A percentile compares a stretch with the other conserved stretches of the same genome.
Evolutionary conservation across 2,797 vertebrate genomes (phyloP).

Genomic region (Manis crassicaudata): DNA sequence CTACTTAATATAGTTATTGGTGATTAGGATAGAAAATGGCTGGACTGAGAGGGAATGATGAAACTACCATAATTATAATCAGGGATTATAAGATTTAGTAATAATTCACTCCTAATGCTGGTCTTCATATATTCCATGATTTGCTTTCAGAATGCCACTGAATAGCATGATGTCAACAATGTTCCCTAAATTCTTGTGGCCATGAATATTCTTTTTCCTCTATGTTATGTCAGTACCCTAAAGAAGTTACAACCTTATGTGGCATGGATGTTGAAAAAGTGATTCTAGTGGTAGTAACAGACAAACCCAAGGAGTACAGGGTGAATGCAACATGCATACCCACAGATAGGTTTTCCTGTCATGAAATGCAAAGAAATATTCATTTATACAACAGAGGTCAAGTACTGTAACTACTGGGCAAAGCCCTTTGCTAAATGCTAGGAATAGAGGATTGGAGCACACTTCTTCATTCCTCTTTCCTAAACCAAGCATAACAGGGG

Average conservation of each 20-base stretch:
- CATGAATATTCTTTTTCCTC: not conserved
- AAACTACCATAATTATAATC: not conserved
- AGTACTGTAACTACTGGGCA: not conserved
- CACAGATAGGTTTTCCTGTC: not conserved
- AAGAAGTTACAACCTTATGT: not conserved
- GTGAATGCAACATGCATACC: not conserved
- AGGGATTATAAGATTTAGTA: not conserved
- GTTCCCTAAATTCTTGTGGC: not conserved
- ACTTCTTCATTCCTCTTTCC: not conserved
- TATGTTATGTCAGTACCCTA: not conserved
- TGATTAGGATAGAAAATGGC: not conserved
- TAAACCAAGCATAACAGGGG: not conserved
- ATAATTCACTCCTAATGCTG: not conserved
- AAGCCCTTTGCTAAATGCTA: not conserved
- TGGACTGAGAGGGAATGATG: not conserved
- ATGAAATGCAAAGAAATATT: not conserved
- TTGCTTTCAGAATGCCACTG: not conserved
- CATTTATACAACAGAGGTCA: not conserved
- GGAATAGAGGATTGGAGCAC: not conserved
- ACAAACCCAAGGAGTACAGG: not conserved
- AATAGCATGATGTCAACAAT: not conserved
- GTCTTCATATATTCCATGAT: not conserved
- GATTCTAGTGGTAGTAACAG: not conserved
- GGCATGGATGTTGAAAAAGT: not conserved
- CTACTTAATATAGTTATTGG: not conserved